Base-by-base conservation (phyloP, 2,888 invertebrate species). In the Anthrax anthrax region DNA sequence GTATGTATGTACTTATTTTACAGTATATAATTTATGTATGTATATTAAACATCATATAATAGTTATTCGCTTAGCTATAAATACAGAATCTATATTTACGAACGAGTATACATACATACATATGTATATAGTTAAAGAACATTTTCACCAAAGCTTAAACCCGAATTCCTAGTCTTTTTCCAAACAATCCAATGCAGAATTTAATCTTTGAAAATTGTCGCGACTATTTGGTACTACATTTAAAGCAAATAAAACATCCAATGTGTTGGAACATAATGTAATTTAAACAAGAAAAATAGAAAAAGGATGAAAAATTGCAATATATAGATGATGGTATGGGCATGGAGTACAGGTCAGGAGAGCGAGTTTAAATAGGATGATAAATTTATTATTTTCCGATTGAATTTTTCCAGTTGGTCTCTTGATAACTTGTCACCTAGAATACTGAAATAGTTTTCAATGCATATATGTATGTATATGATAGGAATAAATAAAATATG, bases 371-470 rank as follows among this genome's bases (percentile, higher is more conserved):
- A 23, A 8, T 23, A 4, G 23, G 19, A 45, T 45, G 45, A 45
- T 45, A 45, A 45, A 45, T 45, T 45, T 45, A 45, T 45, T 45
- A 45, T 45, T 40, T 45, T 45, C 32, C 45, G 45, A 45, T 45
- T 34, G 45, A 45, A 40, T 45, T 40, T 45, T 45, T 45, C 45
- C 45, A 45, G 45, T 44, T 45, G 44, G 44, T 23, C 17, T 16
- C 45, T 36, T 45, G 45, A 45, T 45, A 45, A 23, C 45, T 40
- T 45, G 45, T 41, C 45, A 45, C 45, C 18, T 23, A 19, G n/a
- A 23, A 36, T 4, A 32, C 29, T 27, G 23, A 9, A 27, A 23
- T 8, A 8, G 23, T 2, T 8, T 27, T 27, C 23, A 8, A 27
- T 27, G 9, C 23, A 27, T 27, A 8, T 27, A n/a, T n/a, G n/a